A percentile compares a stretch with the other conserved stretches of the same genome.
Evolutionary conservation across 2,113 vertebrate species (phyloP).

Genomic region (Otolemur garnettii): DNA sequence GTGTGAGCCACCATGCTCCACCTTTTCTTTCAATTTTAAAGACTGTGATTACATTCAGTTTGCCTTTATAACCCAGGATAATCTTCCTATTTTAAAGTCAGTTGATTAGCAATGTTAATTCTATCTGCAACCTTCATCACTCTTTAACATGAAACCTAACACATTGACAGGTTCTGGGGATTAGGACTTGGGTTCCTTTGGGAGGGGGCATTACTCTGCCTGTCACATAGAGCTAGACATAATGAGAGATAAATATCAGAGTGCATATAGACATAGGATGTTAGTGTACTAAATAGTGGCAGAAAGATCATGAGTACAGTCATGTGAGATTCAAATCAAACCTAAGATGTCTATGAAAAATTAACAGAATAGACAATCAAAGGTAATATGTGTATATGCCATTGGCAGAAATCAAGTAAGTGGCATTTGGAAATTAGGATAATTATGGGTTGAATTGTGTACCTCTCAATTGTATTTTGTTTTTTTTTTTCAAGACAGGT

Average conservation of each 20-base stretch:
- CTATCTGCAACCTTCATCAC: background rate
- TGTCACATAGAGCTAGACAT: background rate
- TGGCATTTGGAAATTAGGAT: slow-evolving; percentile 26
- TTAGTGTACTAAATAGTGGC: background rate
- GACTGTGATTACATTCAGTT: background rate
- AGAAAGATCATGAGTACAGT: background rate
- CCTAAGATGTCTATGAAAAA: slow-evolving; percentile 38
- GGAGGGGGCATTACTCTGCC: background rate
- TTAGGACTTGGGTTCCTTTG: background rate
- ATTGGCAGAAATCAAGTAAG: background rate
- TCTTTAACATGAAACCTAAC: background rate
- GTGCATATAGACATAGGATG: background rate
- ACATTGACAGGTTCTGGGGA: background rate
- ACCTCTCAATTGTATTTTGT: too few species aligned
- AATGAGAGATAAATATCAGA: background rate
- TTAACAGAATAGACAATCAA: background rate
- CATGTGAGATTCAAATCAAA: slow-evolving; percentile 41
- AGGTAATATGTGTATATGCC: background rate
- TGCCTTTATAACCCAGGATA: background rate
- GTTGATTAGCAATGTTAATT: background rate
- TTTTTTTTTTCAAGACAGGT: too few species aligned
- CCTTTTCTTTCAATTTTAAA: slow-evolving; percentile 5
- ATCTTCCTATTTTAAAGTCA: slow-evolving; percentile 26
- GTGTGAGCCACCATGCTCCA: too few species aligned
- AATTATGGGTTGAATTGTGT: background rate